Evolutionary conservation across 2,888 invertebrate species (phyloP).

Genomic region (Nomada ferruginata): DNA sequence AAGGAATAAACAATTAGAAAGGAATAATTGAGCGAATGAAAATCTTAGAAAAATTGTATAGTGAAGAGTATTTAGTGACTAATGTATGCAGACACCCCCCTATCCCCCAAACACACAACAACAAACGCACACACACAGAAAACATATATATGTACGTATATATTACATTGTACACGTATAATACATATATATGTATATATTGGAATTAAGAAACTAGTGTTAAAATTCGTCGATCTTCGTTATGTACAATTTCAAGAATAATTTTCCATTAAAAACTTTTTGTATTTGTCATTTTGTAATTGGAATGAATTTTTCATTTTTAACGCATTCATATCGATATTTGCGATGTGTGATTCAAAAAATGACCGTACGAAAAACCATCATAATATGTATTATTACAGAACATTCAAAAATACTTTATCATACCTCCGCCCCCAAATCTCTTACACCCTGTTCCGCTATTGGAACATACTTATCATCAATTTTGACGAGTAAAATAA

Average conservation of each 20-base stretch:
- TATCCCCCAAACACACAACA: background rate
- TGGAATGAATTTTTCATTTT: conserved; percentile 59
- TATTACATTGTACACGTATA: background rate
- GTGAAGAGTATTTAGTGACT: conserved; percentile 43
- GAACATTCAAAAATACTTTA: conserved; percentile 50
- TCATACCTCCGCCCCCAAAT: conserved; percentile 89
- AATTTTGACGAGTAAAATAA: conserved; percentile 95
- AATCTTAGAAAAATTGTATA: conserved; percentile 37
- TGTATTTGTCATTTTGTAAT: conserved; percentile 38
- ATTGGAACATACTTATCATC: conserved; percentile 97
- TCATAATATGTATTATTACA: conserved; percentile 25
- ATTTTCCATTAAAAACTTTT: conserved; percentile 37
- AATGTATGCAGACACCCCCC: conserved; percentile 6
- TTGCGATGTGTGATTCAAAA: conserved; percentile 22
- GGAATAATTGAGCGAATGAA: conserved; percentile 32
- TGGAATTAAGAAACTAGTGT: conserved; percentile 57
- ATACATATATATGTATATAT: conserved; percentile 14
- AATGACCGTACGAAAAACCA: conserved; percentile 43
- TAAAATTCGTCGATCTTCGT: conserved; percentile 44
- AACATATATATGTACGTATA: background rate
- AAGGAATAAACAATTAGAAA: conserved; percentile 21
- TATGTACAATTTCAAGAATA: conserved; percentile 63
- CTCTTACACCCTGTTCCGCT: conserved; percentile 94
- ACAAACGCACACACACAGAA: too few species aligned
- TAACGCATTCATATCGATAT: conserved; percentile 41